These are phyloP conservation scores for Deilephila elpenor DNA, from an alignment of 2,888 invertebrate genomes.

Conservation along the genomic window DNA sequence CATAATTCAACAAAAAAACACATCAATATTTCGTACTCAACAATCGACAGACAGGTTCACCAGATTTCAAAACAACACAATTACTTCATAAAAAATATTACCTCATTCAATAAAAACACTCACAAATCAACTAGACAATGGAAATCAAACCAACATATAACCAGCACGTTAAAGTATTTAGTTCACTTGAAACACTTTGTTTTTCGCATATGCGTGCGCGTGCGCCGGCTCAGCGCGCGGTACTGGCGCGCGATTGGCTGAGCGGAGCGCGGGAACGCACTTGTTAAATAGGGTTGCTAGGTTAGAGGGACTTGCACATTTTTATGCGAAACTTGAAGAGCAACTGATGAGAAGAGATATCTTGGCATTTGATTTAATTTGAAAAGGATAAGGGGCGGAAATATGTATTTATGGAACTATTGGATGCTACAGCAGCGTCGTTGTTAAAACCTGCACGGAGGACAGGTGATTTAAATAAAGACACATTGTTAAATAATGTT, in stretches of 20 bases:
- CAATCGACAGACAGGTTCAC: not conserved
- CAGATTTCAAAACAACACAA: not conserved
- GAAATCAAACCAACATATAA: slow-evolving; percentile 8
- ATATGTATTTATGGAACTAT: too few species aligned
- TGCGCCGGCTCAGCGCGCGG: slow-evolving; percentile 57
- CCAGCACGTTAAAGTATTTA: slow-evolving; percentile 19
- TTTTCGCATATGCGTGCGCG: slow-evolving; percentile 57
- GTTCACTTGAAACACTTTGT: slow-evolving; percentile 14
- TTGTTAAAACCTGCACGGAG: too few species aligned
- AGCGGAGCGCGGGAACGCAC: slow-evolving; percentile 69
- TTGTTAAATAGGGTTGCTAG: slow-evolving; percentile 45
- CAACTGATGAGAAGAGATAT: too few species aligned
- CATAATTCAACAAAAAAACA: not conserved
- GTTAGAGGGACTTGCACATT: not conserved
- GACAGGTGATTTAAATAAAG: too few species aligned
- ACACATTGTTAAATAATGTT: too few species aligned
- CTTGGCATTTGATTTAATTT: too few species aligned
- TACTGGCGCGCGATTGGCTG: slow-evolving; percentile 71
- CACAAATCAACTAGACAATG: not conserved
- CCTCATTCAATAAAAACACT: not conserved
- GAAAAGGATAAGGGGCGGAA: too few species aligned
- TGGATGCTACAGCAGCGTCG: too few species aligned
- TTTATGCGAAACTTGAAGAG: too few species aligned
- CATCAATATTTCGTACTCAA: not conserved
- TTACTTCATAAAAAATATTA: not conserved